Evolutionary conservation across 1,140 invertebrate genomes (phyloP), one percentile per base, ranked within the genome.

Genomic region (Schlechtendalia chinensis): DNA sequence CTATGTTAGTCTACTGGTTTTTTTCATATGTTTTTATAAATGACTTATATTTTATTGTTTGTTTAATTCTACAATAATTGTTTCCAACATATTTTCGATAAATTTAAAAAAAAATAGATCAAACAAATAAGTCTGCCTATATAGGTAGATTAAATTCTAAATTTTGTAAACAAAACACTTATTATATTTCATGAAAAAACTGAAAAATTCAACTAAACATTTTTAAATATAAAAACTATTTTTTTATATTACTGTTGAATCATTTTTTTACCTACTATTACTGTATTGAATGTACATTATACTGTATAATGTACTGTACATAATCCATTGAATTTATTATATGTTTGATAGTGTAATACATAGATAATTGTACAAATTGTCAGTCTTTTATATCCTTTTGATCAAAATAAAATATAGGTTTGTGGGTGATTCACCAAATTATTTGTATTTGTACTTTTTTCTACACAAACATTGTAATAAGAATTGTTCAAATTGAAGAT

Each of bases 351-450:
- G 11, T 54, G 22, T 22, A 67, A 16, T 3, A 4, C 17, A 67
- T 45, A 22, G 19, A 39, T 22, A 65, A 32, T 32, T 65, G 5
- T 65, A 65, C n/a, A 32, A 65, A 65, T 39, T 65, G 0, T 6
- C 39, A 1, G n/a, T 0, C 39, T 67, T 47, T 67, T 1, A 8
- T 6, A 22, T 67, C n/a, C 14, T 22, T 67, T 47, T 45, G 11
- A 22, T 45, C 22, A 24, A 47, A 50, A 69, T 50, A 50, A 27
- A 39, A 69, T 69, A 39, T 67, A 69, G 65, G 65, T 69, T 69
- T 69, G 47, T 69, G 11, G 45, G 22, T 50, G 22, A 12, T 50
- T 50, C n/a, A 0, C 39, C 5, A 50, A 50, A 50, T 69, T 47
- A 27, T 69, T 69, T 69, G 16, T 69, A 8, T 50, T 50, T 16